Evolutionary conservation across 1,140 invertebrate genomes (phyloP).

Genomic region (Drosophila setifemur): DNA sequence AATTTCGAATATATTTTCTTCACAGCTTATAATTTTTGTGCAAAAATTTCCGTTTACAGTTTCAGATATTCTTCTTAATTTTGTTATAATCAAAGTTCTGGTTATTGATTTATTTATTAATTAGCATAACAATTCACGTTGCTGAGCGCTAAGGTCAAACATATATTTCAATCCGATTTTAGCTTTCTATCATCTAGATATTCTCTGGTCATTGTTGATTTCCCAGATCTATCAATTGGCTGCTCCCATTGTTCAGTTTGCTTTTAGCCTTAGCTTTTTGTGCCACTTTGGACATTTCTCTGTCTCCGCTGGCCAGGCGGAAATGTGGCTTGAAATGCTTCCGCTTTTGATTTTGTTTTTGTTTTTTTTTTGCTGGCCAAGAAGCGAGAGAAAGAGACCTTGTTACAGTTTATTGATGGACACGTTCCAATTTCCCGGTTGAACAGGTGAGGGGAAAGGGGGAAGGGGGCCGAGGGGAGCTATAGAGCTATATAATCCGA

Average conservation of each 20-base stretch:
- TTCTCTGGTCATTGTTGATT: slow-evolving; percentile 26
- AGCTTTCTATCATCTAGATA: neutral
- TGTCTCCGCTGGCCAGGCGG: slow-evolving; percentile 20
- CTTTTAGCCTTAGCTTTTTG: slow-evolving; percentile 19
- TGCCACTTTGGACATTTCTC: slow-evolving; percentile 34
- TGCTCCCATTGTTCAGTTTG: slow-evolving; percentile 18
- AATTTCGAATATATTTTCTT: too few species aligned
- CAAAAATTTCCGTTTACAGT: too few species aligned
- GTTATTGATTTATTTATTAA: too few species aligned
- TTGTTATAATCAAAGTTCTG: too few species aligned
- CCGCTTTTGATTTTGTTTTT: slow-evolving; percentile 29
- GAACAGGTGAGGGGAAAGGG: neutral
- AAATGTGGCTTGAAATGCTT: slow-evolving; percentile 44
- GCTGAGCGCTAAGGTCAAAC: slow-evolving; percentile 4
- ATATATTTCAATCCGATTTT: neutral
- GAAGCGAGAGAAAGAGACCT: slow-evolving; percentile 40
- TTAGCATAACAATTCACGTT: neutral
- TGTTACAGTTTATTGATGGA: slow-evolving; percentile 78
- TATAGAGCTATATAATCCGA: slow-evolving; percentile 14
- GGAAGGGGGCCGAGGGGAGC: neutral
- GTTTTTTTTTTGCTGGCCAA: slow-evolving; percentile 20
- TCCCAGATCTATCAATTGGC: neutral
- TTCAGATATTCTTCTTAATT: too few species aligned
- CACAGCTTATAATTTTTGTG: too few species aligned
- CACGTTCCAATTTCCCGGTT: slow-evolving; percentile 66